Evolutionary conservation across 1,140 invertebrate species (phyloP).

Genomic region (Drosophila serrata): DNA sequence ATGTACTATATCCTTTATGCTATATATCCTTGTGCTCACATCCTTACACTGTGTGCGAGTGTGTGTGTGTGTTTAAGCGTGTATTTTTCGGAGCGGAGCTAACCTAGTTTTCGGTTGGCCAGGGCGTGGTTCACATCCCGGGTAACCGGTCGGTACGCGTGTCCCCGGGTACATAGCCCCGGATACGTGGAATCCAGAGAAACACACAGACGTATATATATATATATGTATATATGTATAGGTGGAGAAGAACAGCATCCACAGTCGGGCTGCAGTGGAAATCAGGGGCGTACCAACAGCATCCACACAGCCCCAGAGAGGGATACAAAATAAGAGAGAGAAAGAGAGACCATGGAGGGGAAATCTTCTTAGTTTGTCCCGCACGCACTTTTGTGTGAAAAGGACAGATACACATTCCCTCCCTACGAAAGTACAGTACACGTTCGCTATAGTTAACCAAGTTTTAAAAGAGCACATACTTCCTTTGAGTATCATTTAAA

Average conservation of each 20-base stretch:
- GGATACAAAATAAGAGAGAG: background rate
- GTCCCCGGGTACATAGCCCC: constrained; percentile 28
- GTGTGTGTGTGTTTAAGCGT: constrained; percentile 8
- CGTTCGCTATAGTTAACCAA: background rate
- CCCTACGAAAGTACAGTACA: background rate
- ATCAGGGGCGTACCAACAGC: constrained; percentile 38
- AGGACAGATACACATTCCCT: constrained; percentile 15
- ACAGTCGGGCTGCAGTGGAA: constrained; percentile 53
- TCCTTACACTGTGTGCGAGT: no score
- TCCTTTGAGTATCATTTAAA: no score
- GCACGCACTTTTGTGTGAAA: constrained; percentile 9
- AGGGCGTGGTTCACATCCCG: constrained; percentile 82
- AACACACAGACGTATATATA: background rate
- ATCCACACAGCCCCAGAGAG: constrained; percentile 39
- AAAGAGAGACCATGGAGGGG: background rate
- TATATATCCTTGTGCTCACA: background rate
- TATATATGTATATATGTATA: background rate
- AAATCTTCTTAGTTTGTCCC: background rate
- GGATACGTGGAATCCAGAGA: constrained; percentile 32
- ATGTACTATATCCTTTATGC: background rate
- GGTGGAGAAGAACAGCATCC: constrained; percentile 54
- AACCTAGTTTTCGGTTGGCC: constrained; percentile 75
- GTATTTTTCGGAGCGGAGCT: constrained; percentile 36
- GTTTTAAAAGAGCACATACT: no score
- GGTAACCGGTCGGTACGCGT: constrained; percentile 62